Conservation (phyloP, 2,797 vertebrate species). For the Cynodonichthys magdalenae region DNA sequence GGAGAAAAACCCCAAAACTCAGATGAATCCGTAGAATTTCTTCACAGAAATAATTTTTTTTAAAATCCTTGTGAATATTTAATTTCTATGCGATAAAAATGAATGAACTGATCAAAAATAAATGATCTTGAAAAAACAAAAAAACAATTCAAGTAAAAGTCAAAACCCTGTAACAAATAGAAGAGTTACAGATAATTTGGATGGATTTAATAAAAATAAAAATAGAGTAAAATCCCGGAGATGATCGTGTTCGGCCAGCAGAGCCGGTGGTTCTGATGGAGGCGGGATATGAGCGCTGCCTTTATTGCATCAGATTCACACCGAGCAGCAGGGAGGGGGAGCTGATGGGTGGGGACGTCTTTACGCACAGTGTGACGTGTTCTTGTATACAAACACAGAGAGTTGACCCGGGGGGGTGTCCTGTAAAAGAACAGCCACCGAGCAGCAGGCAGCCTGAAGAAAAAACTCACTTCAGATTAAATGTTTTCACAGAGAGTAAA, state of each 20-base stretch:
- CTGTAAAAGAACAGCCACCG: neutral
- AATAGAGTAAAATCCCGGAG: constrained; percentile 19
- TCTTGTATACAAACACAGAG: constrained; percentile 66
- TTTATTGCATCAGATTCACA: constrained; percentile 73
- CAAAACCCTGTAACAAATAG: neutral
- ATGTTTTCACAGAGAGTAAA: too few species aligned
- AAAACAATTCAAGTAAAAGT: neutral
- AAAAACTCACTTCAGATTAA: too few species aligned
- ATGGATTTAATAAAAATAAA: neutral
- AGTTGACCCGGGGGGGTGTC: neutral
- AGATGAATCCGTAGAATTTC: constrained; percentile 38
- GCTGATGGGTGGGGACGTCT: neutral
- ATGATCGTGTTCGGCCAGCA: constrained; percentile 5
- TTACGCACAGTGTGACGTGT: constrained; percentile 38
- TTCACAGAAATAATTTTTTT: constrained; percentile 16
- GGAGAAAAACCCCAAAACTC: neutral
- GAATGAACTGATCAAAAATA: too few species aligned
- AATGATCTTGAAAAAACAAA: neutral
- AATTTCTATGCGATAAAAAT: neutral
- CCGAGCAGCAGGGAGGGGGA: neutral
- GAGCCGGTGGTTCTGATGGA: constrained; percentile 48
- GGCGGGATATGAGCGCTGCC: constrained; percentile 32
- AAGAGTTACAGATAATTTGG: constrained; percentile 2
- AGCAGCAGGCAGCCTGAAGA: too few species aligned
- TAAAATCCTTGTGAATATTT: constrained; percentile 32